Base-by-base conservation (phyloP, 2,113 vertebrate genomes). In the Aptenodytes forsteri region DNA sequence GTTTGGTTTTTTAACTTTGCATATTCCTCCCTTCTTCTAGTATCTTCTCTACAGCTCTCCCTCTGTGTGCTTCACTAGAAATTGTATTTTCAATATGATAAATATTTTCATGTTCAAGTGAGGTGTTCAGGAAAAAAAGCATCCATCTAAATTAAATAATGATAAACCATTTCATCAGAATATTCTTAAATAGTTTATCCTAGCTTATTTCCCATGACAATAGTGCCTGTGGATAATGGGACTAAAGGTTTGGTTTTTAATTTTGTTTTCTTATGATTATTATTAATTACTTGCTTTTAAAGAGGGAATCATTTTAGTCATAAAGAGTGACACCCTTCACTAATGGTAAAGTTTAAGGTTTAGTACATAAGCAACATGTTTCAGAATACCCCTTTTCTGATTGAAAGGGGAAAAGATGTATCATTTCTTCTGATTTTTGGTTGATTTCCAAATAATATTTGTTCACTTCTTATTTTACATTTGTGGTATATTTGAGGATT, bases 401-500 rank as follows among this genome's bases (percentile, higher is more conserved):
- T 2, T 61, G 8, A 66, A 81, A 40, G 4, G 2, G 6, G 13
- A 50, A 84, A 76, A 78, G 10, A 59, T 32, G 5, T 16, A 55
- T 30, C 2, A 78, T 32, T 32, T 50, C 16, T 27, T 84, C 69
- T 79, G 20, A 27, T 27, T 46, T 96, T 94, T 47, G 7, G 47
- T 77, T 81, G 19, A n/a, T 61, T 96, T 87, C 65, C 42, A 78
- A 91, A 87, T 11, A 72, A 47, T 52, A 65, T 36, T 95, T 94
- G 9, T 47, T 85, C 36, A 73, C 13, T 52, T 91, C 27, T 79
- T 44, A 94, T 59, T 94, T 61, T 66, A 76, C 25, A 76, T 89
- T 89, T 90, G 36, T 73, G 49, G 19, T 87, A n/a, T 86, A 73
- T 91, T 79, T 66, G 56, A 77, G 59, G 65, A 97, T 96, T 97